A percentile compares a stretch with the other conserved stretches of the same genome.
phyloP scores from a whole-genome alignment of 2,888 invertebrate species.

The Eulithis testata region DNA sequence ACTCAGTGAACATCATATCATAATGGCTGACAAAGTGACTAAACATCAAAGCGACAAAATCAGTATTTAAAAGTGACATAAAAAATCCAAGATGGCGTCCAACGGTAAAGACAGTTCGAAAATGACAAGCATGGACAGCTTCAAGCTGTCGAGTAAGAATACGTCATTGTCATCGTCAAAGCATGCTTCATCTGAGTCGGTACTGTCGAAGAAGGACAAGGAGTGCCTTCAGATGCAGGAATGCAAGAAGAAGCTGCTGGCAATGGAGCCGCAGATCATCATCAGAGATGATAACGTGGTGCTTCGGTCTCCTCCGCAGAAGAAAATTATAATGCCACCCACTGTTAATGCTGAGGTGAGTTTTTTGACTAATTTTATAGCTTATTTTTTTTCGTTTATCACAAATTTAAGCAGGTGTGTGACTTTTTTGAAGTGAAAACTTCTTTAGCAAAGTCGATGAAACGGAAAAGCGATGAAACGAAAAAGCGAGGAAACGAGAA shows the following conservation, averaged over 20 bases:
- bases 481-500: too few relatives aligned
- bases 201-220: slow-evolving; percentile 76
- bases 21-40: slow-evolving; percentile 19
- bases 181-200: slow-evolving; percentile 79
- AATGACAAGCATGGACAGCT: slow-evolving; percentile 78
- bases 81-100: slow-evolving; percentile 66
- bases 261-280: slow-evolving; percentile 79
- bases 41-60: not conserved
- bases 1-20: slow-evolving; percentile 10
- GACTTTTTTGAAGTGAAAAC: too few relatives aligned
- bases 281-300: slow-evolving; percentile 80
- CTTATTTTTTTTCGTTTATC: too few relatives aligned
- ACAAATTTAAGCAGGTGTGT: too few relatives aligned
- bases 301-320: slow-evolving; percentile 76
- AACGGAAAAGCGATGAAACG: too few relatives aligned
- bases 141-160: slow-evolving; percentile 77
- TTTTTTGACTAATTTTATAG: not conserved
- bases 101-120: slow-evolving; percentile 75
- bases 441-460: too few relatives aligned
- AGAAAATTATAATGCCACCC: slow-evolving; percentile 80
- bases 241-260: slow-evolving; percentile 78
- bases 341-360: slow-evolving; percentile 77
- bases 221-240: slow-evolving; percentile 79
- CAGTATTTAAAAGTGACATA: slow-evolving; percentile 6
- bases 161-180: slow-evolving; percentile 73